Percentiles rank a stretch among this genome's conserved stretches.
Conservation (phyloP, 2,113 vertebrate genomes). For the Stegastes partitus region DNA sequence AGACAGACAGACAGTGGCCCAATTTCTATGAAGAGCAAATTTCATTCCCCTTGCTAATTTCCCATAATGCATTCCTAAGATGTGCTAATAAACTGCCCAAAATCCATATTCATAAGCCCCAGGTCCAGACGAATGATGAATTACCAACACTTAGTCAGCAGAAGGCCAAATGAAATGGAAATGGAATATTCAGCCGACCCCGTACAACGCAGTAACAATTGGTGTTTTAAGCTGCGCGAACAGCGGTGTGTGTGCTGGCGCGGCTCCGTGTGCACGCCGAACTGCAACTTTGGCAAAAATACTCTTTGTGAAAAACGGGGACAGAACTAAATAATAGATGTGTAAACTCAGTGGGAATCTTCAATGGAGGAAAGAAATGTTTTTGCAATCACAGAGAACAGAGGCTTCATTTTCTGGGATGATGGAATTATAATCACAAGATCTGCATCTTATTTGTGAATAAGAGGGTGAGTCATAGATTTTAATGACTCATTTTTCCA, state of each 20-base stretch:
- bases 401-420: constrained; percentile 43
- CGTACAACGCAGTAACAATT: constrained; percentile 26
- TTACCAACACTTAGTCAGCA: constrained; percentile 78
- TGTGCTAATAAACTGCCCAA: constrained; percentile 73
- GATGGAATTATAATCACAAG: constrained; percentile 58
- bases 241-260: constrained; percentile 4
- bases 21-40: constrained; percentile 34
- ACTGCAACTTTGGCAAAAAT: constrained; percentile 40
- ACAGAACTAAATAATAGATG: constrained; percentile 73
- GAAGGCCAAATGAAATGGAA: constrained; percentile 64
- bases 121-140: constrained; percentile 58
- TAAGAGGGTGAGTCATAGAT: constrained; percentile 15
- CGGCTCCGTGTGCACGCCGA: background rate
- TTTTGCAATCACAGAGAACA: constrained; percentile 49
- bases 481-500: constrained; percentile 58
- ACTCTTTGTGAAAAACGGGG: constrained; percentile 41
- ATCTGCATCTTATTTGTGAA: constrained; percentile 50
- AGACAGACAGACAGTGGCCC: constrained; percentile 24
- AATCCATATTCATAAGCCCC: constrained; percentile 77
- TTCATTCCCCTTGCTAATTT: constrained; percentile 60
- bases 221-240: constrained; percentile 47
- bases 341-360: constrained; percentile 38
- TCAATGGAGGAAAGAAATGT: constrained; percentile 6
- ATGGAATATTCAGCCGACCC: constrained; percentile 66
- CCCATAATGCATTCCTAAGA: constrained; percentile 70